These are phyloP conservation scores for Sporophila hypoxantha DNA, from an alignment of 2,113 vertebrate species.

Conservation along the genomic window DNA sequence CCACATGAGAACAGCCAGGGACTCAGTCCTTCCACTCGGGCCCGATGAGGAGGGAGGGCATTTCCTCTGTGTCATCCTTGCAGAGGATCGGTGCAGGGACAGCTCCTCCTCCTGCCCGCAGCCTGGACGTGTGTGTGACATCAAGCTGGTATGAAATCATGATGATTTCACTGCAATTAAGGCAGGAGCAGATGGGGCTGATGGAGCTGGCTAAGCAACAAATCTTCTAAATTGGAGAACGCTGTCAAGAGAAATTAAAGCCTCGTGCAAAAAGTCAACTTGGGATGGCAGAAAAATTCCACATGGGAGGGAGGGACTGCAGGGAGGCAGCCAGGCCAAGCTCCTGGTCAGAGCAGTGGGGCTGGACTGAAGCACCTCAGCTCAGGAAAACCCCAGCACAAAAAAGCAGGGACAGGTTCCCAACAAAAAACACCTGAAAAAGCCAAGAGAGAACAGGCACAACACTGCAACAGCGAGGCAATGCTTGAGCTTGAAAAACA, in stretches of 20 bases:
- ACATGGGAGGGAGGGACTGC: neutral
- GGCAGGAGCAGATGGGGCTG: constrained; percentile 1
- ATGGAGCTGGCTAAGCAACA: neutral
- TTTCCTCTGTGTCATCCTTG: neutral
- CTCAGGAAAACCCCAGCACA: neutral
- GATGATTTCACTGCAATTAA: constrained; percentile 19
- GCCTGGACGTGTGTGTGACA: neutral
- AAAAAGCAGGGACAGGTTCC: neutral
- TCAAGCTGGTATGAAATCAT: constrained; percentile 14
- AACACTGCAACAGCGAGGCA: neutral
- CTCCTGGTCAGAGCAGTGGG: neutral
- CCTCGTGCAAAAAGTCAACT: neutral
- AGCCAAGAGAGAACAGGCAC: neutral
- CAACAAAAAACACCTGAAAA: neutral
- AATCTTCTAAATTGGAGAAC: neutral
- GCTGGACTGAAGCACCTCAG: neutral
- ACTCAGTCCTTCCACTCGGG: neutral
- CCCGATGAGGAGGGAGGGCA: neutral
- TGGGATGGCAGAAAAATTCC: neutral
- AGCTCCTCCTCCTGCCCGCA: neutral
- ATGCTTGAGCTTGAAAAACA: neutral
- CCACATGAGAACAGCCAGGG: neutral
- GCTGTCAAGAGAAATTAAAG: constrained; percentile 13
- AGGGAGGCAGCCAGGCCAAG: neutral
- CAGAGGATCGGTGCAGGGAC: neutral